Conservation (phyloP, 1,140 invertebrate genomes). For the Globodera ellingtonae region DNA sequence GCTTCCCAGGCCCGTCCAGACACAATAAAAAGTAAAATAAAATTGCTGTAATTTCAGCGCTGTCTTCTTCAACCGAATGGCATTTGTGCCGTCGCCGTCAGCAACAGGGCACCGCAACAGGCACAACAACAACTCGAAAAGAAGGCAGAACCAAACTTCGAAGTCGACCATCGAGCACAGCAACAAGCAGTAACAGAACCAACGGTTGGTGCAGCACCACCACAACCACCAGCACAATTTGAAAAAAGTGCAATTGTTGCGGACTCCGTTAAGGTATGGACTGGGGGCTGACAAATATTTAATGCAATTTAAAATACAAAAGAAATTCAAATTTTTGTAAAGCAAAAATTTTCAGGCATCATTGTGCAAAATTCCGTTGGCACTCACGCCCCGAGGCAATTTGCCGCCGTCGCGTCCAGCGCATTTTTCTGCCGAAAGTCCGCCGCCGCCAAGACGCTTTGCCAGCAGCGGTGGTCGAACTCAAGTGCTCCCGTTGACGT, state of each 20-base stretch:
- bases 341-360: neutral
- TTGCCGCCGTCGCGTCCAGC: neutral
- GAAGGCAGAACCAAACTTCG: neutral
- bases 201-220: too few relatives aligned
- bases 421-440: neutral
- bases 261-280: neutral
- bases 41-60: neutral
- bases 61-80: neutral
- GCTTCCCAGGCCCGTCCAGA: too few relatives aligned
- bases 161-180: too few relatives aligned
- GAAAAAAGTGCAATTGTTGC: too few relatives aligned
- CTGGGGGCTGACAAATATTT: neutral
- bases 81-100: neutral
- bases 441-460: constrained; percentile 7
- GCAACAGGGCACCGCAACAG: too few relatives aligned
- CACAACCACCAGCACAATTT: too few relatives aligned
- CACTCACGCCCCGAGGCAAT: neutral
- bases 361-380: too few relatives aligned
- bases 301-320: neutral
- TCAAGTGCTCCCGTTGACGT: constrained; percentile 17
- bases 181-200: too few relatives aligned
- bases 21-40: too few relatives aligned
- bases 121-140: neutral
- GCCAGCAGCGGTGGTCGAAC: constrained; percentile 2
- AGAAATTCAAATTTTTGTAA: neutral